These are phyloP conservation scores for Amphipoea lucens DNA, from an alignment of 2,888 invertebrate genomes.

Conservation along the genomic window DNA sequence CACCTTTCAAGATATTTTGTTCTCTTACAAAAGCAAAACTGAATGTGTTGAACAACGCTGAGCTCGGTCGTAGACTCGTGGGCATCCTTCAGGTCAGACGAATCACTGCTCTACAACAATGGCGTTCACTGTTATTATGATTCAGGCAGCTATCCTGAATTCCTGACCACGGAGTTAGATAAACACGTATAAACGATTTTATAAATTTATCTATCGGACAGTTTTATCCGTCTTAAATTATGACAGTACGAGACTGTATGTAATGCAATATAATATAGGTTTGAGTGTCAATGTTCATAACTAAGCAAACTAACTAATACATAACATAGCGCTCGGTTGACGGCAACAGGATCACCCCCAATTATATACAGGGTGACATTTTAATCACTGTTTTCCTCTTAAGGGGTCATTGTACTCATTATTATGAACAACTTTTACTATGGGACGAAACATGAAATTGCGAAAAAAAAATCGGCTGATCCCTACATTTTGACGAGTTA, in stretches of 20 bases:
- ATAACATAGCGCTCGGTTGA: no score
- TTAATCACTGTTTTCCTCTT: no score
- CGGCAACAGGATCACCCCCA: background rate
- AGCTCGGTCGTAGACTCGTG: background rate
- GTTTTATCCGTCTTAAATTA: background rate
- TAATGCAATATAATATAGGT: background rate
- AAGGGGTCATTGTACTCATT: no score
- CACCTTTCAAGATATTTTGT: background rate
- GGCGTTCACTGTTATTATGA: background rate
- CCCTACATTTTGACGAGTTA: no score
- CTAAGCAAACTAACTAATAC: no score
- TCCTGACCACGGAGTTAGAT: slow-evolving; percentile 12
- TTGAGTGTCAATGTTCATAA: background rate
- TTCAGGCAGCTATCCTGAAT: background rate
- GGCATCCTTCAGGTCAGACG: background rate
- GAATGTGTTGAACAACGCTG: background rate
- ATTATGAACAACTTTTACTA: no score
- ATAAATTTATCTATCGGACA: background rate
- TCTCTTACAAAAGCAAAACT: background rate
- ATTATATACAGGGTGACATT: no score
- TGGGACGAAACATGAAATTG: no score
- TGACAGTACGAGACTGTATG: background rate
- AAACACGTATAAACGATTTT: slow-evolving; percentile 7
- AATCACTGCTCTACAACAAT: background rate
- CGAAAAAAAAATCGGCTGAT: no score